A percentile compares a stretch with the other conserved stretches of the same genome.
phyloP scores from a whole-genome alignment of 2,113 vertebrate species.

The Progne subis region DNA sequence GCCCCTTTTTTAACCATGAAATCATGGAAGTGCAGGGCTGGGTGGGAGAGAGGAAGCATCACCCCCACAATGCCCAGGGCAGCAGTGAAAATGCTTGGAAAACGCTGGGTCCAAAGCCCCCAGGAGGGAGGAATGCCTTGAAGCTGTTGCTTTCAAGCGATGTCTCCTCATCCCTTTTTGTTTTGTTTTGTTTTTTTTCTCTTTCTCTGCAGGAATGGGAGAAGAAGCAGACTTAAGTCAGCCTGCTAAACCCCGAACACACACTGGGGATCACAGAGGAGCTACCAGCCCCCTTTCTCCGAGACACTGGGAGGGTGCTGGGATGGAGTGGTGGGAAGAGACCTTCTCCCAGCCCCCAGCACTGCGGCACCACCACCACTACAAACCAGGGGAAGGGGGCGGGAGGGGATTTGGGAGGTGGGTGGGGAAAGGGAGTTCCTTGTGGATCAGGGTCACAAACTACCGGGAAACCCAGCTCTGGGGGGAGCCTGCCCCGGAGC shows the following conservation, averaged over 20 bases:
- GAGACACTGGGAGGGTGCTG: not conserved
- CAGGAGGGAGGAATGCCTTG: not conserved
- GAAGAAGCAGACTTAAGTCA: constrained; percentile 87
- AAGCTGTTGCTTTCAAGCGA: rapidly evolving
- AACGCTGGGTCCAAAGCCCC: not conserved
- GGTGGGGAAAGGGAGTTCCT: constrained; percentile 37
- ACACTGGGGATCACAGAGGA: not conserved
- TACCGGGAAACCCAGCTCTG: not conserved
- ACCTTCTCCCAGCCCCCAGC: not conserved
- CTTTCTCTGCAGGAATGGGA: constrained; percentile 90
- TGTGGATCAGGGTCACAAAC: not conserved
- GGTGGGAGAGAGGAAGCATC: not conserved
- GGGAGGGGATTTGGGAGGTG: not conserved
- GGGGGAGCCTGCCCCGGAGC: not conserved
- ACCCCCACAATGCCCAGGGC: rapidly evolving
- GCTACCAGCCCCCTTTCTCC: constrained; percentile 1
- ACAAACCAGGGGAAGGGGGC: not conserved
- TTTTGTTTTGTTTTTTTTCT: not conserved
- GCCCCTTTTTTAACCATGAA: not conserved
- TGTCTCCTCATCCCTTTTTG: not conserved
- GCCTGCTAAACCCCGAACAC: not conserved
- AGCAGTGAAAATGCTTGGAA: not conserved
- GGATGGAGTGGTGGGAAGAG: not conserved
- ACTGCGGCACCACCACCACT: not conserved
- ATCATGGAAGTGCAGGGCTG: not conserved